These are phyloP conservation scores for Aurelia sp. DNA, from an alignment of 30 jellyfish, hydroid and myxozoan species.

Conservation along the genomic window DNA sequence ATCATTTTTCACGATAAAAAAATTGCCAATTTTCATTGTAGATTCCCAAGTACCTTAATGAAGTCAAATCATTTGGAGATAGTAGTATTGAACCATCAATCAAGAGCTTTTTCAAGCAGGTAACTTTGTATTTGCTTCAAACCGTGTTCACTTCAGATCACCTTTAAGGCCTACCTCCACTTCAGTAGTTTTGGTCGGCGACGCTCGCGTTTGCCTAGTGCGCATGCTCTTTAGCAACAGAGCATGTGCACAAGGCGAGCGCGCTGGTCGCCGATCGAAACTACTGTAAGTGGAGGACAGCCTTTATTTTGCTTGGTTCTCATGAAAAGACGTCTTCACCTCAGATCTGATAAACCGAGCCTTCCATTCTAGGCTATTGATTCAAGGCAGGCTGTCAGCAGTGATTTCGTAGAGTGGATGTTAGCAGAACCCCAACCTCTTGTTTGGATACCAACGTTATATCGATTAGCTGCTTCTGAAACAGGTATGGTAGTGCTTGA, in stretches of 20 bases:
- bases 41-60: conserved; percentile 66
- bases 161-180: too few species aligned
- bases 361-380: conserved; percentile 33
- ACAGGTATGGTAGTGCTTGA: conserved; percentile 39
- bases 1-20: too few species aligned
- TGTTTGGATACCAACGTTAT: conserved; percentile 83
- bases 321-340: too few species aligned
- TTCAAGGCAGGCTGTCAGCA: conserved; percentile 27
- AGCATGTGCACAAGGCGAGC: too few species aligned
- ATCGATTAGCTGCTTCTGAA: conserved; percentile 80
- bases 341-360: background rate
- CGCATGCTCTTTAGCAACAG: too few species aligned
- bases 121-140: background rate
- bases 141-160: too few species aligned
- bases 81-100: conserved; percentile 68
- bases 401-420: conserved; percentile 75
- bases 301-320: too few species aligned
- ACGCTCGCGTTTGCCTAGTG: too few species aligned
- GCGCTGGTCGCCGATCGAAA: too few species aligned
- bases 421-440: conserved; percentile 76
- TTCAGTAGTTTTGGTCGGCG: too few species aligned
- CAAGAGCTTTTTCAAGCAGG: conserved; percentile 61
- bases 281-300: too few species aligned
- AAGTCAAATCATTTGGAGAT: conserved; percentile 30
- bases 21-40: background rate